Conservation (phyloP, 1,140 invertebrate genomes). For the Uloborus diversus region DNA sequence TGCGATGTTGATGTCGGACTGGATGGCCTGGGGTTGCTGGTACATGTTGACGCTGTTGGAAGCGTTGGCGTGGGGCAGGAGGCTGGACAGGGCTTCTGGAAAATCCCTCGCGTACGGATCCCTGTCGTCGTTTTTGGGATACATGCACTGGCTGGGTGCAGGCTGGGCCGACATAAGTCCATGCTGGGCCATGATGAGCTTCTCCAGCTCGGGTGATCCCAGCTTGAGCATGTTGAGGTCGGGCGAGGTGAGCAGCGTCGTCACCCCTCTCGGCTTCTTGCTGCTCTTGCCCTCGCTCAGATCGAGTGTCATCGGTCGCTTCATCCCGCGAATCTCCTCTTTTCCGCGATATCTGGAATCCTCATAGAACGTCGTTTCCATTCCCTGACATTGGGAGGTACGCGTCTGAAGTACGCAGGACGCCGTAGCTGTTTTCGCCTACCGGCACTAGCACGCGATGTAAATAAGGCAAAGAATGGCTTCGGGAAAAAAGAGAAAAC, state of each 20-base stretch:
- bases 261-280: conserved; percentile 63
- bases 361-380: conserved; percentile 75
- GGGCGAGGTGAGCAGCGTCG: conserved; percentile 77
- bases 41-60: not conserved
- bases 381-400: conserved; percentile 60
- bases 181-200: conserved; percentile 74
- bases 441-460: not conserved
- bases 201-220: conserved; percentile 85
- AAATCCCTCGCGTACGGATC: conserved; percentile 90
- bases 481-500: not conserved
- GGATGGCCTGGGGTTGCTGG: conserved; percentile 10
- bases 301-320: conserved; percentile 80
- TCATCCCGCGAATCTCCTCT: conserved; percentile 62
- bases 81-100: conserved; percentile 85
- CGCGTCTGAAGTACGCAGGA: conserved; percentile 20
- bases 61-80: conserved; percentile 70
- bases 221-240: conserved; percentile 87
- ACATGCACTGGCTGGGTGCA: conserved; percentile 76
- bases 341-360: conserved; percentile 62
- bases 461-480: not conserved
- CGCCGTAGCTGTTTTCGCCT: conserved; percentile 15
- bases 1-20: conserved; percentile 7
- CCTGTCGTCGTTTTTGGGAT: conserved; percentile 84
- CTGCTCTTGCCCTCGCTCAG: conserved; percentile 69
- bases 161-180: conserved; percentile 73